Base-by-base conservation (phyloP, 2,797 vertebrate genomes). In the Malacoctenus gilli region DNA sequence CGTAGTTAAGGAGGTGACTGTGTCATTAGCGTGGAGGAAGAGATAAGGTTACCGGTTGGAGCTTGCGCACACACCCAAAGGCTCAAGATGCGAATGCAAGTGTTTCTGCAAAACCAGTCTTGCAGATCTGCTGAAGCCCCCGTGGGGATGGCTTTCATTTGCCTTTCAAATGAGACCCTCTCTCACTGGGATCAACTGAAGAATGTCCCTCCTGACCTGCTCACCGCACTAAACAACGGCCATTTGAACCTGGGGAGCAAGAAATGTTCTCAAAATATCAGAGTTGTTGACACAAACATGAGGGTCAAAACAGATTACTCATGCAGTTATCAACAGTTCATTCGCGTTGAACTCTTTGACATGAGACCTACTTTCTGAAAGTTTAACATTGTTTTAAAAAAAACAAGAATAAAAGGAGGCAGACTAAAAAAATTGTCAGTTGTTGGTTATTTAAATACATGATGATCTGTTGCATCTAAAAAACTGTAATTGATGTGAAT, bases 181-280 rank as follows among this genome's bases (percentile, higher is more conserved):
- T 52, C 59, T 69, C 51, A 74, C 60, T 71, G 22, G 59, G 72
- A 80, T 78, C 64, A 81, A 49, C 53, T 43, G 31, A 85, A 85
- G 76, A 84, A 82, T 85, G 79, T 77, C 74, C 69, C 72, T 81
- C 57, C 50, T 73, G 71, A 79, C 72, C 72, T 63, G 60, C 65
- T n/a, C n/a, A 57, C 51, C 9, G 37, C 20, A 12, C 61, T 80
- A 72, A 85, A n/a, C n/a, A 83, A 79, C 77, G 65, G 15, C 55
- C 59, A 77, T 77, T 20, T 82, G 52, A 37, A 48, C 3, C 57
- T 43, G 59, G 54, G 62, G 37, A 42, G 42, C 30, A 53, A 35
- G 61, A 46, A 36, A 38, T 66, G 58, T 75, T 62, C 47, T 43
- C 61, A 47, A 73, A 64, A 71, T 68, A 59, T 49, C 39, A 32